These are phyloP conservation scores for Heliconius ismenius DNA, from an alignment of 2,888 invertebrate species.

Conservation along the genomic window DNA sequence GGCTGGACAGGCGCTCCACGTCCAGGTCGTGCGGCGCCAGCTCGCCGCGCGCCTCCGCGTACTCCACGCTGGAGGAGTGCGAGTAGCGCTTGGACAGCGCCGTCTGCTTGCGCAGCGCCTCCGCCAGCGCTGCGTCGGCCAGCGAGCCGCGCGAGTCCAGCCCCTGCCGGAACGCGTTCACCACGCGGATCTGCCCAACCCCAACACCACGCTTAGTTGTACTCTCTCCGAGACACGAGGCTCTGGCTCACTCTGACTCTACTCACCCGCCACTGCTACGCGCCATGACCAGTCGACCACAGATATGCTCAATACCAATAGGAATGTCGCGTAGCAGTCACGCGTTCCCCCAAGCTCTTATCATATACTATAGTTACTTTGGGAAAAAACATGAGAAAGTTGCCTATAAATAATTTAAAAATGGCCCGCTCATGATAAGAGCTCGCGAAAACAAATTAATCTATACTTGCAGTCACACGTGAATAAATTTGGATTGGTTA, in stretches of 20 bases:
- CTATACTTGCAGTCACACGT: conserved; percentile 30
- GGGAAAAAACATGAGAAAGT: background rate
- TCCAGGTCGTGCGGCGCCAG: conserved; percentile 95
- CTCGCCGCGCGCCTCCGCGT: conserved; percentile 90
- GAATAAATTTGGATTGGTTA: conserved; percentile 32
- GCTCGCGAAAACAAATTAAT: conserved; percentile 2
- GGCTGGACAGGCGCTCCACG: conserved; percentile 94
- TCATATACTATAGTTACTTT: conserved; percentile 18
- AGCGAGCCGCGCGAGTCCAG: conserved; percentile 97
- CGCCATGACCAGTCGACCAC: conserved; percentile 25
- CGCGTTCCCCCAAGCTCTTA: conserved; percentile 23
- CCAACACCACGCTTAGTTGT: conserved; percentile 45
- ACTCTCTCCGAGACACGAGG: conserved; percentile 36
- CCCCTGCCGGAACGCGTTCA: conserved; percentile 99
- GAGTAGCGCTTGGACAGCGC: conserved; percentile 95
- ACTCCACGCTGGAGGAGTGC: conserved; percentile 94
- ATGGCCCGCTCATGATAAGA: conserved; percentile 17
- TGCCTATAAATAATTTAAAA: background rate
- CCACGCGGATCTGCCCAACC: conserved; percentile 97
- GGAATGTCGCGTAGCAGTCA: conserved; percentile 34
- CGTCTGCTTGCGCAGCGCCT: conserved; percentile 96
- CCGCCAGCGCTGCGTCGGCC: conserved; percentile 95
- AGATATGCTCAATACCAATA: background rate
- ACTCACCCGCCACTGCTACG: conserved; percentile 31
- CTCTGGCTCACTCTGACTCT: conserved; percentile 35